These are phyloP conservation scores for Tineola bisselliella DNA, from an alignment of 2,888 invertebrate species.

Conservation along the genomic window DNA sequence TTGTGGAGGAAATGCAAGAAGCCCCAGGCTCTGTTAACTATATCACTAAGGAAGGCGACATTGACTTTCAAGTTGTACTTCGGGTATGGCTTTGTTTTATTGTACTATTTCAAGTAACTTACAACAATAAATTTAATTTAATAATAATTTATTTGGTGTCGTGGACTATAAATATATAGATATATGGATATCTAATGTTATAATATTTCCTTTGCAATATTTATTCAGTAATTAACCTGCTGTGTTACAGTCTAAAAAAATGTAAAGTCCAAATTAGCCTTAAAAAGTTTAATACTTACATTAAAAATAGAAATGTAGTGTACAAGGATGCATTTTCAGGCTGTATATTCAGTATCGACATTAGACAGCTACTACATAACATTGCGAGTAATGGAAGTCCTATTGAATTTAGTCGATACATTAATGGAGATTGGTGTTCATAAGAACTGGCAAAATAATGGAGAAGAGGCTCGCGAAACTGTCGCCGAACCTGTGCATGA, in stretches of 20 bases:
- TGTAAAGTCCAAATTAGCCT: too few species aligned
- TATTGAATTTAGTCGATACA: slow-evolving; percentile 90
- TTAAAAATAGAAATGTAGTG: too few species aligned
- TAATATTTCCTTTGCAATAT: too few species aligned
- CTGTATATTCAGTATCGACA: slow-evolving; percentile 85
- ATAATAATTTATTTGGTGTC: too few species aligned
- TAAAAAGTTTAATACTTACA: too few species aligned
- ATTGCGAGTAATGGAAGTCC: slow-evolving; percentile 89
- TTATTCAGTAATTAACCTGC: too few species aligned
- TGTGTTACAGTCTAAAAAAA: too few species aligned
- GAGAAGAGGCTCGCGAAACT: slow-evolving; percentile 48
- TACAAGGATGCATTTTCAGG: slow-evolving; percentile 62
- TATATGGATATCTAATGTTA: too few species aligned
- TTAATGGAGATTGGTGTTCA: slow-evolving; percentile 90
- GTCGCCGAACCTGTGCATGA: slow-evolving; percentile 45
- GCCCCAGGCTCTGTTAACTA: slow-evolving; percentile 90
- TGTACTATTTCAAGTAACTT: too few species aligned
- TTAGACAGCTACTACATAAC: slow-evolving; percentile 87
- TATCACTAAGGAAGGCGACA: slow-evolving; percentile 94
- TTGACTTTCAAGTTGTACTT: slow-evolving; percentile 88
- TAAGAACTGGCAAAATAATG: slow-evolving; percentile 58
- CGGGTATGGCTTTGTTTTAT: slow-evolving; percentile 65
- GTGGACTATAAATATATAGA: too few species aligned
- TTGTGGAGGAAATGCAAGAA: slow-evolving; percentile 86
- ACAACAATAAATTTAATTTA: too few species aligned